A percentile compares a stretch with the other conserved stretches of the same genome.
Evolutionary conservation across 2,113 vertebrate genomes (phyloP).

Genomic region (Romanogobio albipinnatus): DNA sequence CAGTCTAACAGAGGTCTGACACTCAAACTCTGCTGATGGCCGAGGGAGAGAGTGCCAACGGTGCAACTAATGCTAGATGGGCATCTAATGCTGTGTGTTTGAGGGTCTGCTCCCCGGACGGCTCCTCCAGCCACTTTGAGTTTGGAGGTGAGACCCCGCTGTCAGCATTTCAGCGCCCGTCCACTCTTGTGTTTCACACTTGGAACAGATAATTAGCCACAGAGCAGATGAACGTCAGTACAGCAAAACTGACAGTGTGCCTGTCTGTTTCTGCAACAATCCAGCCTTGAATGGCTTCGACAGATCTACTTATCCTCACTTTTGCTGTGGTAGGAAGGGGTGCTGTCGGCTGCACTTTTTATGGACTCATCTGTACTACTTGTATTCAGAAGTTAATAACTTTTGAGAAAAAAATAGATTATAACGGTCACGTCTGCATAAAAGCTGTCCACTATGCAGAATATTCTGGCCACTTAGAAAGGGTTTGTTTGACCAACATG

Average conservation of each 20-base stretch:
- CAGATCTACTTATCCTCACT: slow-evolving; percentile 8
- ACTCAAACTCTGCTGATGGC: slow-evolving; percentile 46
- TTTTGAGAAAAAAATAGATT: not conserved
- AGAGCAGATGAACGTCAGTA: not conserved
- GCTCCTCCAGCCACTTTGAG: slow-evolving; percentile 17
- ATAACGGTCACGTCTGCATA: not conserved
- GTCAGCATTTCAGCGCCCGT: slow-evolving; percentile 34
- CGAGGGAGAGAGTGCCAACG: slow-evolving; percentile 26
- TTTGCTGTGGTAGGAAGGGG: not conserved
- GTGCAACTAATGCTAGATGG: slow-evolving; percentile 36
- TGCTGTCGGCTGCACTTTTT: not conserved
- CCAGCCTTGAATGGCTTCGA: not conserved
- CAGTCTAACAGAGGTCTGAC: slow-evolving; percentile 23
- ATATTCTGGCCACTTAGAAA: not conserved
- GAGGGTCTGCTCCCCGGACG: not conserved
- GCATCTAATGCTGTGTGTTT: slow-evolving; percentile 1
- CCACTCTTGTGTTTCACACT: slow-evolving; percentile 1
- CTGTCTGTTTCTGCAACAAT: slow-evolving; percentile 24
- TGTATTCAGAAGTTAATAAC: not conserved
- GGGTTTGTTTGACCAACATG: not conserved
- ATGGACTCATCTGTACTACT: not conserved
- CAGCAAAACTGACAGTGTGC: slow-evolving; percentile 5
- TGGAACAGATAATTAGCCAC: slow-evolving; percentile 23
- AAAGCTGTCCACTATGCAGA: not conserved
- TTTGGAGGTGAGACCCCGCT: not conserved